Evolutionary conservation across 2,797 vertebrate species (phyloP), one percentile per base, ranked within the genome.

Genomic region (Psittacula derbiana): DNA sequence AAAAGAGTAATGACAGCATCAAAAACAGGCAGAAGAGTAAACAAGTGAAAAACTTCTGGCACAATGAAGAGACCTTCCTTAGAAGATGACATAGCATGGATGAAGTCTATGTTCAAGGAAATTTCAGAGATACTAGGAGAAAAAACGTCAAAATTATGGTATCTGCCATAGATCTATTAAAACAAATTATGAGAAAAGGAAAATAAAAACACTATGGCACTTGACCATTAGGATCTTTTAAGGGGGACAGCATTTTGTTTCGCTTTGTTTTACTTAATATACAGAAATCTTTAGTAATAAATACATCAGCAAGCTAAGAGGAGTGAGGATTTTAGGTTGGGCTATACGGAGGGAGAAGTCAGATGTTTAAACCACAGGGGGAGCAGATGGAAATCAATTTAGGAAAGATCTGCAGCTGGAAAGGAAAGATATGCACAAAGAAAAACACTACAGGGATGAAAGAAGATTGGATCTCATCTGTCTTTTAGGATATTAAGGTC

Each of bases 101-200:
- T 62, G 18, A 16, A 70, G 16, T 28, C 58, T 67, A 18, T 28
- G 74, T 33, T 24, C 44, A 49, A 57, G 66, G 16, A 14, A 10
- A 76, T 78, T 67, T 66, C 41, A 16, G 23, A 55, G 33, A 67
- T 15, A 52, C 3, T 3, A 65, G 5, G 2, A 8, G 8, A 1
- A 8, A 44, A 58, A 70, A 73, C 38, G 1, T 3, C 9, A 7
- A 40, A 21, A 38, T 44, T 33, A 40, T 1, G 0, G 14, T 50
- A 61, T 84, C 31, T 65, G 16, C 7, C 38, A 84, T 4, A 49
- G 28, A 65, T 43, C 23, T 85, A 38, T 1, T 73, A 50, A 92
- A 94, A 82, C 2, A 70, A 82, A 72, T 15, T 36, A 52, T 12
- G 70, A 70, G 13, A 21, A 79, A 66, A 86, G 6, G 13, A 83